A percentile compares a stretch with the other conserved stretches of the same genome.
phyloP scores from a whole-genome alignment of 1,140 invertebrate genomes.

The Brachionus koreanus region DNA sequence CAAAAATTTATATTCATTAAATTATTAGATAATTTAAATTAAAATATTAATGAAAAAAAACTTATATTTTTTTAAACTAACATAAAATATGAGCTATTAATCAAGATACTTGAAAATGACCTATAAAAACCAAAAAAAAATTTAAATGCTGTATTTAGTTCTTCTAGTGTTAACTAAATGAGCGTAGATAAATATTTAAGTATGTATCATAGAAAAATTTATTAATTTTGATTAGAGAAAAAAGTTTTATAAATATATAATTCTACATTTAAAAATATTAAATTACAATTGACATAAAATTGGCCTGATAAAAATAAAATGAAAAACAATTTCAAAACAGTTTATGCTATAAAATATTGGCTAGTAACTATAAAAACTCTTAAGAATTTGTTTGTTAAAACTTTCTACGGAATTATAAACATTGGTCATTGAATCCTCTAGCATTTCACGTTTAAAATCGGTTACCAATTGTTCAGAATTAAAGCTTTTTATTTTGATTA shows the following conservation, averaged over 20 bases:
- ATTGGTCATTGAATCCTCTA: slow-evolving; percentile 6
- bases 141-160: too few relatives aligned
- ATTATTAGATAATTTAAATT: too few relatives aligned
- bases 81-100: too few relatives aligned
- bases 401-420: slow-evolving; percentile 5
- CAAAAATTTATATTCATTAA: too few relatives aligned
- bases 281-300: neutral
- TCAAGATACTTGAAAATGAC: too few relatives aligned
- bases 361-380: slow-evolving; percentile 17
- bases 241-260: neutral
- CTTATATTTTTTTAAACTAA: too few relatives aligned
- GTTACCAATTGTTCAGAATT: neutral
- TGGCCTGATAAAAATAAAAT: neutral
- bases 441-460: neutral
- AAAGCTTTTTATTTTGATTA: slow-evolving; percentile 20
- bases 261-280: neutral
- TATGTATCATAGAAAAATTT: neutral
- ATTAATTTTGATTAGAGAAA: neutral
- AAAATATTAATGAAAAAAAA: too few relatives aligned
- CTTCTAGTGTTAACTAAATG: too few relatives aligned
- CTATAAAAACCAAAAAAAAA: too few relatives aligned
- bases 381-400: slow-evolving; percentile 33
- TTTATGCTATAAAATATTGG: neutral
- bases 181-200: neutral
- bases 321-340: neutral